These are phyloP conservation scores for Phrynocephalus guinanensis DNA, from an alignment of 2,797 vertebrate species.

Conservation along the genomic window DNA sequence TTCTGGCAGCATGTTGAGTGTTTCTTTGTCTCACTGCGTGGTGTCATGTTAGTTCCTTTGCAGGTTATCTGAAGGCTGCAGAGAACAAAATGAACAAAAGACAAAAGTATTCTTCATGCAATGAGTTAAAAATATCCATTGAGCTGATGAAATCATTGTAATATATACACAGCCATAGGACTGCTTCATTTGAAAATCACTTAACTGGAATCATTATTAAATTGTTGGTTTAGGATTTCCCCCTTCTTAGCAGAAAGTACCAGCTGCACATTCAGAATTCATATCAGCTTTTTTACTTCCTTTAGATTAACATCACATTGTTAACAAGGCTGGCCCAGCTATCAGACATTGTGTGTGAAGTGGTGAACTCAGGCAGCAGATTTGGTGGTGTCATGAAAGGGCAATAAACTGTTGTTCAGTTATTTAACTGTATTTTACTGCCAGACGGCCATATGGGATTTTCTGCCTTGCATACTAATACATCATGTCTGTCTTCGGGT, in stretches of 20 bases:
- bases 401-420: background rate
- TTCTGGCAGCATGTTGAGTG: constrained; percentile 36
- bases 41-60: constrained; percentile 73
- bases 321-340: background rate
- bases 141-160: constrained; percentile 63
- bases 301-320: background rate
- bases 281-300: constrained; percentile 18
- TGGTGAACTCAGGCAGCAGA: background rate
- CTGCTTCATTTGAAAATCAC: background rate
- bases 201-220: too few relatives aligned
- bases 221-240: background rate
- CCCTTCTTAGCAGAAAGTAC: background rate
- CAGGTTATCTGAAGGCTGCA: constrained; percentile 65
- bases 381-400: background rate
- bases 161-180: constrained; percentile 2
- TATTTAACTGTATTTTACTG: background rate
- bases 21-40: constrained; percentile 67
- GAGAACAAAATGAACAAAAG: constrained; percentile 65
- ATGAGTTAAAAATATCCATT: constrained; percentile 52
- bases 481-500: background rate
- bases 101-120: constrained; percentile 31
- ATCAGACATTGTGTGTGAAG: background rate
- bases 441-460: background rate
- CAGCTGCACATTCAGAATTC: constrained; percentile 10
- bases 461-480: background rate